A percentile compares a stretch with the other conserved stretches of the same genome.
Conservation (phyloP, 2,888 invertebrate species). For the Trichacis sp. region DNA sequence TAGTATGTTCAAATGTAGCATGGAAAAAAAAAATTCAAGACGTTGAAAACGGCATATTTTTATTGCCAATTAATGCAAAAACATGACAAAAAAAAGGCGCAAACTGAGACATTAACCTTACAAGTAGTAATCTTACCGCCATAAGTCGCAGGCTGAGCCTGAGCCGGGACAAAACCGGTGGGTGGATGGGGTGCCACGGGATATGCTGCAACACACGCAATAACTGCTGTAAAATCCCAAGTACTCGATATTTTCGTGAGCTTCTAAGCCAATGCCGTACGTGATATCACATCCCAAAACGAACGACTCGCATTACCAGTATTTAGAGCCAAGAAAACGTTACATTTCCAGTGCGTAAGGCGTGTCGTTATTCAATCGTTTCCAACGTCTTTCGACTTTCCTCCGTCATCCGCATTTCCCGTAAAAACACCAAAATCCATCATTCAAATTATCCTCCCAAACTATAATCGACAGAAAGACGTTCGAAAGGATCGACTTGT, state of each 20-base stretch:
- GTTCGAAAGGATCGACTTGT: conserved; percentile 45
- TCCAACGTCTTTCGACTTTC: conserved; percentile 37
- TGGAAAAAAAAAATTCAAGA: no score
- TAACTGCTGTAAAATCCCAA: conserved; percentile 16
- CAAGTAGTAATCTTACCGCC: conserved; percentile 64
- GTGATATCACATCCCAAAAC: conserved; percentile 62
- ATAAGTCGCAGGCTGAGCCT: conserved; percentile 65
- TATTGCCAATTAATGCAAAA: no score
- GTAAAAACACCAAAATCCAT: no score
- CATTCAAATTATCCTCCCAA: no score
- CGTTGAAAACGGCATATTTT: no score
- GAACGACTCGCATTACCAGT: conserved; percentile 46
- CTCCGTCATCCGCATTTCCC: neutral
- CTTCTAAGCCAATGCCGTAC: conserved; percentile 61
- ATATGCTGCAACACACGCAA: conserved; percentile 67
- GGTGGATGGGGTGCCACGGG: conserved; percentile 68
- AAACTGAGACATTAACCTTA: no score
- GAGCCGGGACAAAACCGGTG: conserved; percentile 67
- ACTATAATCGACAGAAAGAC: conserved; percentile 32
- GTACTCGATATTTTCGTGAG: conserved; percentile 31
- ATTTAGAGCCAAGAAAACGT: conserved; percentile 42
- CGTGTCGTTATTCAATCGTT: conserved; percentile 48
- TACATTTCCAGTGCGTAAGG: conserved; percentile 41
- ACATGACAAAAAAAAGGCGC: no score
- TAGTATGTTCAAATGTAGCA: no score